These are phyloP conservation scores for Excalfactoria chinensis DNA, from an alignment of 2,113 vertebrate species.

Conservation along the genomic window DNA sequence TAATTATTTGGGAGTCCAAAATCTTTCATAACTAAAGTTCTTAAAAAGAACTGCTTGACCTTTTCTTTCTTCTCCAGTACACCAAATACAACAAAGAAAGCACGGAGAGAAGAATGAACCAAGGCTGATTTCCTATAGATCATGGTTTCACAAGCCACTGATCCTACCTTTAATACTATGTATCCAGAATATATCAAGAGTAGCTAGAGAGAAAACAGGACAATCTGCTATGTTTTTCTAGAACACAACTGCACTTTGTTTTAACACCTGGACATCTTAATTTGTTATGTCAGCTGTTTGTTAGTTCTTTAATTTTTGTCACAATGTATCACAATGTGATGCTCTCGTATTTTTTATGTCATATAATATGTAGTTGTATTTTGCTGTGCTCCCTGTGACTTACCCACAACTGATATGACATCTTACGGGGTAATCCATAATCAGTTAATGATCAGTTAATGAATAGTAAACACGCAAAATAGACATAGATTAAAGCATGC, in stretches of 20 bases:
- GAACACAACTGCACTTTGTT: neutral
- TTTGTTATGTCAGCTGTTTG: neutral
- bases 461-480: neutral
- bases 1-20: neutral
- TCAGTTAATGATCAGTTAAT: neutral
- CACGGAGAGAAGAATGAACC: neutral
- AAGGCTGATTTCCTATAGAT: neutral
- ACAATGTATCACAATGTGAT: neutral
- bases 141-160: neutral
- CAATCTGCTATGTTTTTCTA: neutral
- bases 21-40: neutral
- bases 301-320: conserved; percentile 18
- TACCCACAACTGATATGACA: neutral
- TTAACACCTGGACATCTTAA: neutral
- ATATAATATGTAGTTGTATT: neutral
- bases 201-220: neutral
- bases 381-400: neutral
- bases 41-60: neutral
- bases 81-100: neutral
- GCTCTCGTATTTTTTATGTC: neutral
- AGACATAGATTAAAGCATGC: neutral
- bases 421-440: neutral
- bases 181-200: neutral
- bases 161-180: neutral
- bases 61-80: neutral